Evolutionary conservation across 1,140 invertebrate genomes (phyloP).

Genomic region (Wasmannia auropunctata): DNA sequence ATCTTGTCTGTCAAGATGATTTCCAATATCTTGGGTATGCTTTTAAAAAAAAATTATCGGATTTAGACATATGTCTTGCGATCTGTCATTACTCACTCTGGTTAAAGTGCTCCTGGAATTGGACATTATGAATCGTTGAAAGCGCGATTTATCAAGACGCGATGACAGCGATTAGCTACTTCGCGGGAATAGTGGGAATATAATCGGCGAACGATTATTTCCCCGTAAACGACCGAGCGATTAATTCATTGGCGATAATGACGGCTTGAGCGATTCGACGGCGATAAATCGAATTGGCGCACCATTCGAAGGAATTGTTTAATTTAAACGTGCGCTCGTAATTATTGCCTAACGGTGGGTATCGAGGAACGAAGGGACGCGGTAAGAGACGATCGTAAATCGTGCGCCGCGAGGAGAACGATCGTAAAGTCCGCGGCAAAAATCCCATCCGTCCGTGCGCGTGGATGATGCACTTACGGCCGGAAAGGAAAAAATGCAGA

Average conservation of each 20-base stretch:
- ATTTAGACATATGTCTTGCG: not conserved
- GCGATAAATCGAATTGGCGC: constrained; percentile 5
- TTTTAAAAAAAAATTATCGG: not conserved
- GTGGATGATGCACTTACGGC: not conserved
- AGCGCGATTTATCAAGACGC: constrained; percentile 11
- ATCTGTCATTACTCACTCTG: not conserved
- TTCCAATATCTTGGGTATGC: not conserved
- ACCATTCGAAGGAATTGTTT: not conserved
- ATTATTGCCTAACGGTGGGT: not conserved
- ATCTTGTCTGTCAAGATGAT: constrained; percentile 23
- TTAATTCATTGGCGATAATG: constrained; percentile 11
- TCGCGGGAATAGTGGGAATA: not conserved
- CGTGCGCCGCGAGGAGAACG: constrained; percentile 9
- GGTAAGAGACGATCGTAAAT: constrained; percentile 12
- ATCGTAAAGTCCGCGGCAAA: constrained; percentile 28
- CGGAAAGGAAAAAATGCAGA: constrained; percentile 9
- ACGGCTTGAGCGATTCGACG: not conserved
- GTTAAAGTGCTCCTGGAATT: not conserved
- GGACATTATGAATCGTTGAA: not conserved
- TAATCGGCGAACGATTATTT: constrained; percentile 30
- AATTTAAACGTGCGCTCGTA: constrained; percentile 15
- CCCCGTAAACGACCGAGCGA: not conserved
- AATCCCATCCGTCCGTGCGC: not conserved
- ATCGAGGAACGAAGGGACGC: not conserved
- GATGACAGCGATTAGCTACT: not conserved